phyloP scores from a whole-genome alignment of 2,888 invertebrate genomes.

The Heteropelma amictum region DNA sequence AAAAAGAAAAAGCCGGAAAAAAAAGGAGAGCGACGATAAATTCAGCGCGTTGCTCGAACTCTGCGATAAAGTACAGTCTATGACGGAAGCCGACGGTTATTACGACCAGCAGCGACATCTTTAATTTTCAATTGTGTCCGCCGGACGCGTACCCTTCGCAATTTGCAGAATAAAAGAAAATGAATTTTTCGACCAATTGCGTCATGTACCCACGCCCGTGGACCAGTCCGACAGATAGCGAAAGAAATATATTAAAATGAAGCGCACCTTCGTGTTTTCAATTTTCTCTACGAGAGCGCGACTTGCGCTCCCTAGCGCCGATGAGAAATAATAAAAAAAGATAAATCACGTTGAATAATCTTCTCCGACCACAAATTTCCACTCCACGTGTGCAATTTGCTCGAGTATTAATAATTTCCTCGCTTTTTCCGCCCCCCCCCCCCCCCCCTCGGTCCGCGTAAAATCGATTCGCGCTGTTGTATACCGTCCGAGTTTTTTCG shows the following conservation, averaged over 20 bases:
- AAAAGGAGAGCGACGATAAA: slow-evolving; percentile 16
- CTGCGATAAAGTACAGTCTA: slow-evolving; percentile 14
- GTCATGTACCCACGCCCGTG: not conserved
- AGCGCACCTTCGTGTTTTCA: not conserved
- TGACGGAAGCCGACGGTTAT: not conserved
- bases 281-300: not conserved
- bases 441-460: not conserved
- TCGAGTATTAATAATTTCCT: slow-evolving; percentile 11
- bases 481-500: slow-evolving; percentile 31
- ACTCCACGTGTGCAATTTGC: slow-evolving; percentile 42
- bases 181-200: slow-evolving; percentile 4
- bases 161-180: not conserved
- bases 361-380: slow-evolving; percentile 27
- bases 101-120: not conserved
- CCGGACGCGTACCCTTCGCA: not conserved
- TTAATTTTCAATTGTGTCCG: not conserved
- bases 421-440: no score
- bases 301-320: not conserved
- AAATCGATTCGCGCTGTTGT: slow-evolving; percentile 30
- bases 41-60: slow-evolving; percentile 11
- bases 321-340: not conserved
- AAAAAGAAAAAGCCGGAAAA: not conserved
- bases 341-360: slow-evolving; percentile 6
- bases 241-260: not conserved
- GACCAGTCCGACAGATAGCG: not conserved